Conservation (phyloP, 1,140 invertebrate species). For the Drosophila simulans region DNA sequence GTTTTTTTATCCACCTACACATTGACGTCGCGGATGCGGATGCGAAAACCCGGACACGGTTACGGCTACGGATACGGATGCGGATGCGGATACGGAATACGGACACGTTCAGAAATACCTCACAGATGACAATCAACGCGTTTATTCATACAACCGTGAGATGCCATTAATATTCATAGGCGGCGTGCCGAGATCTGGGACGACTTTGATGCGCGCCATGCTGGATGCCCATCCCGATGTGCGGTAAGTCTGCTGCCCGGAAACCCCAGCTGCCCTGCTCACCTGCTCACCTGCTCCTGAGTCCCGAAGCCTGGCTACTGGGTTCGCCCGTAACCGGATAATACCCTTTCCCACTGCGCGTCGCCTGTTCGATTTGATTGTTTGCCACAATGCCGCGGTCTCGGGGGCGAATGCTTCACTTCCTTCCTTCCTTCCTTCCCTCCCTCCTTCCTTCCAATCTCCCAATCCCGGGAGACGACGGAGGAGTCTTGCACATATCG, state of each 20-base stretch:
- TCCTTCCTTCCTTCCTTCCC: neutral
- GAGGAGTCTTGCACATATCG: constrained; percentile 7
- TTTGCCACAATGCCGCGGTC: constrained; percentile 27
- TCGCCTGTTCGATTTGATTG: constrained; percentile 40
- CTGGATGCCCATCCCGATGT: constrained; percentile 99
- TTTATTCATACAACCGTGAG: constrained; percentile 91
- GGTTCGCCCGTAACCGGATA: constrained; percentile 24
- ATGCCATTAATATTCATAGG: constrained; percentile 99
- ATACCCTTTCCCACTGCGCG: constrained; percentile 7
- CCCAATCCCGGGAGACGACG: neutral
- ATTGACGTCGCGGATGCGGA: constrained; percentile 11
- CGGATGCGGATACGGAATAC: constrained; percentile 17
- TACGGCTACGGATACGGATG: constrained; percentile 5
- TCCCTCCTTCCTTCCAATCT: neutral
- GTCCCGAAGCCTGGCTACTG: neutral
- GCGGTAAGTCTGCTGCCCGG: constrained; percentile 86
- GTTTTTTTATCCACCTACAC: constrained; percentile 28
- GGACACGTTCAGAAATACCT: constrained; percentile 85
- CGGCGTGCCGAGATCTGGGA: constrained; percentile 97
- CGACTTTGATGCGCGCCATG: constrained; percentile 98
- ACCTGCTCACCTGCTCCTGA: neutral
- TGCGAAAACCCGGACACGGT: constrained; percentile 9
- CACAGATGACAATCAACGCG: constrained; percentile 87
- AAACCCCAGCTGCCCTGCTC: neutral
- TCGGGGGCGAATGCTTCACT: constrained; percentile 2